These are phyloP conservation scores for Ceuthmochares aereus DNA, from an alignment of 2,113 vertebrate genomes.

Conservation along the genomic window DNA sequence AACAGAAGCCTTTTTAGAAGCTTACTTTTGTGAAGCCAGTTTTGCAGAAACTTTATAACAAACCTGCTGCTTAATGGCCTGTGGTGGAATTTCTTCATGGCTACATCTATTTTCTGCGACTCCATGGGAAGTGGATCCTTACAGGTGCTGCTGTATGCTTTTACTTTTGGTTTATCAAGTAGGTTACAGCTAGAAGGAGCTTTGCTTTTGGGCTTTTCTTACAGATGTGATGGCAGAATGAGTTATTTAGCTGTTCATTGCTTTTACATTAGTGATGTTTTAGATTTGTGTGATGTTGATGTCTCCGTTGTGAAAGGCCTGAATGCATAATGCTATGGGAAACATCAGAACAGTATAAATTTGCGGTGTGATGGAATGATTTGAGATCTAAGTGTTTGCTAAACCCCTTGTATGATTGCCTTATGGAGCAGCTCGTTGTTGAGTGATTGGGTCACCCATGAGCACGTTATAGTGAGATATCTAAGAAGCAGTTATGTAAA, in stretches of 20 bases:
- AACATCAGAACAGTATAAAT: neutral
- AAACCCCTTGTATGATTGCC: neutral
- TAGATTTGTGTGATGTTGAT: neutral
- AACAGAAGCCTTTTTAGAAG: neutral
- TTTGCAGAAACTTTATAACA: neutral
- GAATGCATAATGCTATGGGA: neutral
- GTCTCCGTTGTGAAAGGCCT: neutral
- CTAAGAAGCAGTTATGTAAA: neutral
- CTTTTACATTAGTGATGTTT: neutral
- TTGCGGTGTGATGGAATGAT: neutral
- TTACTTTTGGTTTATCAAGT: neutral
- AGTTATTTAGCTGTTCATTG: neutral
- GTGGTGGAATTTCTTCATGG: neutral
- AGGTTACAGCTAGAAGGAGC: neutral
- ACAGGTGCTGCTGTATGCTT: neutral
- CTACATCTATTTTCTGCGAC: neutral
- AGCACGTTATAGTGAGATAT: neutral
- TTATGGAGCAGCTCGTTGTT: neutral
- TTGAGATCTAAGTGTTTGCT: neutral
- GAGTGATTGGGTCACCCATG: neutral
- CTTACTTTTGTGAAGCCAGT: neutral
- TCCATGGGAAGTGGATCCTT: neutral
- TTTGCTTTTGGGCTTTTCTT: neutral
- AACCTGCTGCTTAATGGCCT: accelerated
- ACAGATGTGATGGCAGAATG: neutral